Evolutionary conservation across 2,113 vertebrate species (phyloP).

Genomic region (Callaeas wilsoni): DNA sequence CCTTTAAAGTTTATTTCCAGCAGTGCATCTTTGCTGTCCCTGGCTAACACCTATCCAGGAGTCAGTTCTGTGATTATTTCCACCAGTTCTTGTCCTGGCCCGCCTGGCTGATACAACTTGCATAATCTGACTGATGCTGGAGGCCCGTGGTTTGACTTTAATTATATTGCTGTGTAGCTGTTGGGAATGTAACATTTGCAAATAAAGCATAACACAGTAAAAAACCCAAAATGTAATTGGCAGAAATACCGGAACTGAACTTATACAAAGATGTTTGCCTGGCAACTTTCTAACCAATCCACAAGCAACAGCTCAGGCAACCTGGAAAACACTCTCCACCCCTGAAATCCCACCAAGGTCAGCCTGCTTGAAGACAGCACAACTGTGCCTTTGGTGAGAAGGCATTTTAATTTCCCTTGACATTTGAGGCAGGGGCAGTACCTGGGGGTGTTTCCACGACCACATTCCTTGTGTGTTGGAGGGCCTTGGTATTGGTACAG

Average conservation of each 20-base stretch:
- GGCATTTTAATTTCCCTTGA: neutral
- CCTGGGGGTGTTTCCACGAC: neutral
- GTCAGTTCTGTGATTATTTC: neutral
- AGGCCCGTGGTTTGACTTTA: neutral
- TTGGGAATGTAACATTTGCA: neutral
- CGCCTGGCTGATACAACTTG: neutral
- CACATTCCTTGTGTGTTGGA: neutral
- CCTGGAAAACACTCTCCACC: neutral
- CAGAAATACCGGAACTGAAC: neutral
- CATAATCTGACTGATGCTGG: neutral
- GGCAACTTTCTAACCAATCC: neutral
- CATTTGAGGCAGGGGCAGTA: neutral
- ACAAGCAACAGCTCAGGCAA: neutral
- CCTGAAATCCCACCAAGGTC: neutral
- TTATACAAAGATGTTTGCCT: neutral
- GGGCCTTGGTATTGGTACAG: neutral
- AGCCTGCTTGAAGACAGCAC: neutral
- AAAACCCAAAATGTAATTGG: neutral
- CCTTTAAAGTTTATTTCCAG: neutral
- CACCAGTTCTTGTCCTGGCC: rapidly evolving
- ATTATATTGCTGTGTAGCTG: neutral
- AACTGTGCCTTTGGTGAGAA: neutral
- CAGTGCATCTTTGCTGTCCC: neutral
- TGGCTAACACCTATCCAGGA: neutral
- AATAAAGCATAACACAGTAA: neutral